Evolutionary conservation across 2,797 vertebrate genomes (phyloP).

Genomic region (Austrolebias charrua): DNA sequence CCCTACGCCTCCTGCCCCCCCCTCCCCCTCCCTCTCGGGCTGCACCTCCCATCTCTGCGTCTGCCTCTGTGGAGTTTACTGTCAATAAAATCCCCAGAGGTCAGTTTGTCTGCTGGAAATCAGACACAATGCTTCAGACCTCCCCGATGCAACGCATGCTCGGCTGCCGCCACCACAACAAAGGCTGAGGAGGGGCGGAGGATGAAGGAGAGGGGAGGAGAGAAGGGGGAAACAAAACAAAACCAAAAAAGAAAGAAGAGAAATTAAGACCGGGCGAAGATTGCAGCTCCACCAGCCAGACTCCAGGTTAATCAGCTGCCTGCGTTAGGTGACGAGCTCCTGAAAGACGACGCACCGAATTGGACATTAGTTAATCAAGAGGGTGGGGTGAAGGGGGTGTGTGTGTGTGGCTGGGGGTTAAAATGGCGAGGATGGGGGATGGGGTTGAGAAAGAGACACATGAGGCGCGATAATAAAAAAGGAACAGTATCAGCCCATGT

Average conservation of each 20-base stretch:
- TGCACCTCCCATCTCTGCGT: constrained; percentile 80
- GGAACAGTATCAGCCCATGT: constrained; percentile 75
- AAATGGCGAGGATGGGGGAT: constrained; percentile 66
- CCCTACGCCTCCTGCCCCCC: constrained; percentile 14
- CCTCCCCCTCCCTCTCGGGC: constrained; percentile 45
- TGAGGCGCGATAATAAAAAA: constrained; percentile 68
- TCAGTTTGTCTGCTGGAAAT: constrained; percentile 98
- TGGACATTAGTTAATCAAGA: constrained; percentile 81
- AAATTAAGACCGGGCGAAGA: constrained; percentile 69
- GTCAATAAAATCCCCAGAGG: constrained; percentile 99
- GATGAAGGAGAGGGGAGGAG: background rate
- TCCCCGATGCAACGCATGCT: constrained; percentile 90
- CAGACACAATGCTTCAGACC: constrained; percentile 99
- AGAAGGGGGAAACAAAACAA: too few species aligned
- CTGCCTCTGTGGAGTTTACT: constrained; percentile 96
- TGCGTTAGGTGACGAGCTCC: constrained; percentile 92
- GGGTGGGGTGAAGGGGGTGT: constrained; percentile 10
- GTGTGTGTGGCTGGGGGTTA: constrained; percentile 9
- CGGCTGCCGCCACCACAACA: constrained; percentile 95
- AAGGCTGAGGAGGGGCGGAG: constrained; percentile 68
- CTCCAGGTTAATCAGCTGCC: constrained; percentile 97
- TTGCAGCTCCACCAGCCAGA: constrained; percentile 85
- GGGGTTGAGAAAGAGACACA: constrained; percentile 71
- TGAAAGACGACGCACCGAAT: constrained; percentile 76
- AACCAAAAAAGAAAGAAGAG: constrained; percentile 22